Base-by-base conservation (phyloP, 23 tunicate genomes). In the Oikopleura dioica region DNA sequence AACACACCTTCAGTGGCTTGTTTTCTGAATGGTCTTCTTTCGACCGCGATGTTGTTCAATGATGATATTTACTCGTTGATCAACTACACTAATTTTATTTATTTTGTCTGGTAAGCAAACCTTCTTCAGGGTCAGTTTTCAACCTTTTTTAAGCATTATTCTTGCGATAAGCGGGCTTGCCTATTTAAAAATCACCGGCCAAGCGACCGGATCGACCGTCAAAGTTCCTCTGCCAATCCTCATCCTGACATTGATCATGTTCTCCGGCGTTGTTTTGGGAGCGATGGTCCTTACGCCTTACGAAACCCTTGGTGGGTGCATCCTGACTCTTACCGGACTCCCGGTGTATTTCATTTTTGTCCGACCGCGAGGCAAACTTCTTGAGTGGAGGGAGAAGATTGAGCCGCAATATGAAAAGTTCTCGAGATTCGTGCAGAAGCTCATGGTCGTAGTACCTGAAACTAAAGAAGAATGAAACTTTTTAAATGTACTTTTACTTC, bases 21-120 rank as follows among this genome's bases (percentile, higher is more conserved):
- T 2, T 5, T 36, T 21, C 79, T 80, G 0, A 38, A 82, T 79
- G 78, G 81, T 26, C 37, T 38, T 32, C 30, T 82, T 0, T 38
- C 81, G 1, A 75, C 77, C 1, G 67, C 77, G 0, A 77, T 77
- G 68, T 72, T 82, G 80, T 37, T 37, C n/a, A 82, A 79, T 34
- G 85, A 82, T 58, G 72, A 82, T 69, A 77, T 82, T 12, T 82
- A 77, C 29, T 36, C 81, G 1, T 44, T 82, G 1, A 82, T 82
- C 38, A 82, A 68, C 38, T 77, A 77, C 78, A 79, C 69, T 1
- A 82, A 82, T 33, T 82, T 77, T 0, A 80, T 82, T 1, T 82
- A 82, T 37, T 82, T 59, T 59, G 37, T 81, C 37, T n/a, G n/a
- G n/a, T n/a, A n/a, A n/a, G n/a, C n/a, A n/a, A n/a, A n/a, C n/a